phyloP scores from a whole-genome alignment of 37 sponge, comb jelly and placozoan genomes.

The Hormiphora californensis region DNA sequence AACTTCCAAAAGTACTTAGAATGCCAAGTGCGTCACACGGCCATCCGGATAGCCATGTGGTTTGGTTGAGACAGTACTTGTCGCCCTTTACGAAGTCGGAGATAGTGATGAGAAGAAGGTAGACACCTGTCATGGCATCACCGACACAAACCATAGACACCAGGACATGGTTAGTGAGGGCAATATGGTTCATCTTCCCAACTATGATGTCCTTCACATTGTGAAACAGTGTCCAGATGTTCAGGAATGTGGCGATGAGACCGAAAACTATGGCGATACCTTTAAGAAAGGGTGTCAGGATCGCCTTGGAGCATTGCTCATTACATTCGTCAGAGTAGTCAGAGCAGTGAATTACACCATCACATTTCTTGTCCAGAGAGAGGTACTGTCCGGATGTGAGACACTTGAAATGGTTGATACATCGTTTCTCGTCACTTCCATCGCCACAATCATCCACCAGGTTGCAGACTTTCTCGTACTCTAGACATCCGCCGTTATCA shows the following conservation, averaged over 20 bases:
- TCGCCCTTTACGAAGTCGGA: background rate
- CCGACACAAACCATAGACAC: background rate
- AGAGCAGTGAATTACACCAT: background rate
- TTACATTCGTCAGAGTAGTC: slow-evolving; percentile 6
- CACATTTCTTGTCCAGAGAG: background rate
- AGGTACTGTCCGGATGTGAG: background rate
- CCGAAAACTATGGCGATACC: background rate
- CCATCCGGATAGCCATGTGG: background rate
- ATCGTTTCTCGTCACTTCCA: background rate
- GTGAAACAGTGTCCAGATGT: background rate
- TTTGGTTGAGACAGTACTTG: background rate
- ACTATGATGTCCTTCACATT: background rate
- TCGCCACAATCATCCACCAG: background rate
- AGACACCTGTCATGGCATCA: background rate
- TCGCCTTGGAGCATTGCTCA: background rate
- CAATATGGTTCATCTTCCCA: background rate
- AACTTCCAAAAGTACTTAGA: background rate
- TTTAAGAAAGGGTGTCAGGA: background rate
- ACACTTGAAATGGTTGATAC: background rate
- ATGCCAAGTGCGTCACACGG: background rate
- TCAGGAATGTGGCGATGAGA: background rate
- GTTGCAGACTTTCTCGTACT: background rate
- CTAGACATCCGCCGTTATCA: background rate
- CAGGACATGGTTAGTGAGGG: background rate
- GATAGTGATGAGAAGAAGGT: background rate